phyloP scores from a whole-genome alignment of 1,140 invertebrate species.

The Drosophila bipectinata region DNA sequence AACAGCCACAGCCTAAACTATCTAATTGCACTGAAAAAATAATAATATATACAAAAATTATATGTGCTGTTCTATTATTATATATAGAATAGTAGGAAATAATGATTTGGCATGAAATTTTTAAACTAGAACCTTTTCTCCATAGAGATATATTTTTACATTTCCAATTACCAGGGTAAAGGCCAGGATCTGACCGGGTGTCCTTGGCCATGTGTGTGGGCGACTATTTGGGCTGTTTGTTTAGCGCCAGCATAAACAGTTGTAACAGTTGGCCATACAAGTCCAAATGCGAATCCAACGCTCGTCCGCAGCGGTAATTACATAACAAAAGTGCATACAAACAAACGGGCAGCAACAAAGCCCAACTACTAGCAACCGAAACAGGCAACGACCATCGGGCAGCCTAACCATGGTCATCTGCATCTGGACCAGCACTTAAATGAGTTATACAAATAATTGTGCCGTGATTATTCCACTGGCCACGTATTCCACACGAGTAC shows the following conservation, averaged over 20 bases:
- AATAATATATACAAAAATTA: not conserved
- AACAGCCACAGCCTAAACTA: constrained; percentile 36
- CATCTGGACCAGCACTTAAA: constrained; percentile 59
- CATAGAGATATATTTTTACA: not conserved
- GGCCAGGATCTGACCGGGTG: constrained; percentile 10
- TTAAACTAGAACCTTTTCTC: not conserved
- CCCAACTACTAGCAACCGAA: not conserved
- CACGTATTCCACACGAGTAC: constrained; percentile 37
- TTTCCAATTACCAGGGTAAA: not conserved
- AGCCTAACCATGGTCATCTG: constrained; percentile 35
- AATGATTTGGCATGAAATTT: no score
- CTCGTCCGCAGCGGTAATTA: constrained; percentile 61
- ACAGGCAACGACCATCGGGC: not conserved
- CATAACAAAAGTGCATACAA: constrained; percentile 72
- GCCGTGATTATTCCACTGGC: constrained; percentile 60
- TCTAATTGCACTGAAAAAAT: constrained; percentile 5
- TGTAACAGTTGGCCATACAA: constrained; percentile 75
- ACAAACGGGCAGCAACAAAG: constrained; percentile 36
- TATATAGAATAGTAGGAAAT: no score
- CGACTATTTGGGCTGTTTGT: constrained; percentile 55
- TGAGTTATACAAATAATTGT: constrained; percentile 74
- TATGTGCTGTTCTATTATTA: no score
- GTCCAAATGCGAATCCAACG: constrained; percentile 23
- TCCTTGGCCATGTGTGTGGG: constrained; percentile 38
- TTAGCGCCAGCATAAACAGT: constrained; percentile 76